Evolutionary conservation across 2,888 invertebrate species (phyloP), one percentile per base, ranked within the genome.

Genomic region (Temnothorax unifasciatus): DNA sequence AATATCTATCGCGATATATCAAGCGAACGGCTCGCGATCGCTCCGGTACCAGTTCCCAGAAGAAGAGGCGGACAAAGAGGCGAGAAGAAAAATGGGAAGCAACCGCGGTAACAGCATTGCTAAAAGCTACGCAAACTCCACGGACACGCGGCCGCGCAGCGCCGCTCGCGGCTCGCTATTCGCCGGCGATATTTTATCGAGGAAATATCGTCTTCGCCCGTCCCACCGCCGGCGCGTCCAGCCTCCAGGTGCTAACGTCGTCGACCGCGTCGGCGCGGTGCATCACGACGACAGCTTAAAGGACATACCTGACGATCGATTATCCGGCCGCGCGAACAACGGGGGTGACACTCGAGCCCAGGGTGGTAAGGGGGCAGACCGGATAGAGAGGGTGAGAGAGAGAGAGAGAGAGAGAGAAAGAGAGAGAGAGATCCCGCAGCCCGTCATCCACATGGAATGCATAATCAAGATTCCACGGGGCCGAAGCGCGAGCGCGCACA

Each of bases 401-500:
- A 29, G 29, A 1, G 54, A 71, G 50, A 34, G 52, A 61, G 75
- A 83, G 68, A 69, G 21, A 77, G 88, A 83, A n/a, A 71, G 50
- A 34, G 52, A 61, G 75, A 83, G 68, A 69, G 21, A 77, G 88
- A 83, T 85, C 85, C 84, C 87, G 84, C 76, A 75, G 86, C 89
- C 64, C 85, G 87, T 92, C 92, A 92, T 91, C 90, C 91, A 82
- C 88, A 92, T 88, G 93, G 93, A 93, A 92, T 93, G 92, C 91
- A 90, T 92, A 92, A 93, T 93, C 93, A 92, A 93, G 93, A 93
- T 93, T 91, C 90, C 90, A 90, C 84, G 89, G 87, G 90, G 84
- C 88, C 87, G 91, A 89, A 50, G 59, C 59, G 79, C 77, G 54
- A 54, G 52, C 64, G 54, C 38, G 87, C 91, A 89, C 92, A 91